Conservation (phyloP, 2,113 vertebrate species). For the Myotis brandtii region DNA sequence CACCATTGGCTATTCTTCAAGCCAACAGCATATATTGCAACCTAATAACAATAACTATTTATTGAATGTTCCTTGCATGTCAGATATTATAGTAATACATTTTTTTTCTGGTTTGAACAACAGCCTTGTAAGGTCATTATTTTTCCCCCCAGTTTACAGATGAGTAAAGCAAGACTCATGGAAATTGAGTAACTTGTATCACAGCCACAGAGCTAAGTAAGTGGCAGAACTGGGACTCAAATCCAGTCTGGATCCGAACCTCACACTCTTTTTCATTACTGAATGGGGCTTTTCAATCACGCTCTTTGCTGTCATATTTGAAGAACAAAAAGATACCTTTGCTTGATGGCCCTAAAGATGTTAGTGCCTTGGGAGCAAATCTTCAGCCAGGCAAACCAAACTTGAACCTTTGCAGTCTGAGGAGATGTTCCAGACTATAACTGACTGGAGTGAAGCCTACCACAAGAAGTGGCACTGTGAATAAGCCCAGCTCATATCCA, state of each 20-base stretch:
- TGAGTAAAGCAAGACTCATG: background rate
- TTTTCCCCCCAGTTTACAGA: constrained; percentile 10
- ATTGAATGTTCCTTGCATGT: background rate
- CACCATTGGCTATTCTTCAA: background rate
- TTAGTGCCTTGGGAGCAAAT: background rate
- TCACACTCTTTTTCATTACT: background rate
- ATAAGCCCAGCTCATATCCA: background rate
- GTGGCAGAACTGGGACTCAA: background rate
- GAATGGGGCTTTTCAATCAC: background rate
- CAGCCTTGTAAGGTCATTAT: background rate
- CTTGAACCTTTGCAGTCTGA: background rate
- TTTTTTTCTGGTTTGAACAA: background rate
- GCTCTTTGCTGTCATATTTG: background rate
- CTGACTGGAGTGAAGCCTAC: background rate
- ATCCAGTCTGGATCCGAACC: background rate
- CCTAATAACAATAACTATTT: background rate
- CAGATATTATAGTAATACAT: background rate
- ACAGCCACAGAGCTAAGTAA: background rate
- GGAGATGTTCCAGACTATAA: background rate
- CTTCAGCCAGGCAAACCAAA: background rate
- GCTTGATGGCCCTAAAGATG: background rate
- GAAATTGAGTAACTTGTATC: background rate
- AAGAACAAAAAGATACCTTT: background rate
- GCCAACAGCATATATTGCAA: background rate
- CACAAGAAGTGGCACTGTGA: accelerated